Conservation (phyloP, 2,888 invertebrate genomes). For the Chromoteleia sp. region DNA sequence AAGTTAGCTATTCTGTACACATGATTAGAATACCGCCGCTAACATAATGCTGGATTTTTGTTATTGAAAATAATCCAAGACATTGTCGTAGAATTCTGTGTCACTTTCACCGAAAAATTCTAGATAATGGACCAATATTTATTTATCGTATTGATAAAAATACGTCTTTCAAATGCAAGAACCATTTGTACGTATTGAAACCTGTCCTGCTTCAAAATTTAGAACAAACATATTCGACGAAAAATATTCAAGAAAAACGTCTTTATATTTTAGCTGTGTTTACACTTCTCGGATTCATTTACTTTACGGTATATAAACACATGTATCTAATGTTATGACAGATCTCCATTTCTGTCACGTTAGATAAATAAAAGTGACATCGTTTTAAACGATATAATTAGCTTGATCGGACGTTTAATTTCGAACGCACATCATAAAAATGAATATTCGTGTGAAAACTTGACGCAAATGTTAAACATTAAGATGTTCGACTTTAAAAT, state of each 20-base stretch:
- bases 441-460: constrained; percentile 12
- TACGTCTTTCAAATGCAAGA: background rate
- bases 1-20: constrained; percentile 33
- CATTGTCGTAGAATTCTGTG: background rate
- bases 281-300: background rate
- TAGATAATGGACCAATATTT: background rate
- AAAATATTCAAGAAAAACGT: background rate
- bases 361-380: constrained; percentile 39
- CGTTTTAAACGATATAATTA: constrained; percentile 32
- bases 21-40: constrained; percentile 25
- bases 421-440: constrained; percentile 17
- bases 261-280: background rate
- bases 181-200: background rate
- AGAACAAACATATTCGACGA: background rate
- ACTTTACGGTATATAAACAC: constrained; percentile 30
- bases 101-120: background rate
- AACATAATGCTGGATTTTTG: constrained; percentile 6
- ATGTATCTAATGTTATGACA: constrained; percentile 47
- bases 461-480: no score
- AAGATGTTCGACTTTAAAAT: no score
- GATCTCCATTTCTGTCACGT: constrained; percentile 22
- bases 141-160: background rate
- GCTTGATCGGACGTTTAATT: constrained; percentile 21
- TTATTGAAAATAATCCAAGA: background rate
- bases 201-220: background rate